Base-by-base conservation (phyloP, 2,797 vertebrate species). In the Coccyzus lansbergi region DNA sequence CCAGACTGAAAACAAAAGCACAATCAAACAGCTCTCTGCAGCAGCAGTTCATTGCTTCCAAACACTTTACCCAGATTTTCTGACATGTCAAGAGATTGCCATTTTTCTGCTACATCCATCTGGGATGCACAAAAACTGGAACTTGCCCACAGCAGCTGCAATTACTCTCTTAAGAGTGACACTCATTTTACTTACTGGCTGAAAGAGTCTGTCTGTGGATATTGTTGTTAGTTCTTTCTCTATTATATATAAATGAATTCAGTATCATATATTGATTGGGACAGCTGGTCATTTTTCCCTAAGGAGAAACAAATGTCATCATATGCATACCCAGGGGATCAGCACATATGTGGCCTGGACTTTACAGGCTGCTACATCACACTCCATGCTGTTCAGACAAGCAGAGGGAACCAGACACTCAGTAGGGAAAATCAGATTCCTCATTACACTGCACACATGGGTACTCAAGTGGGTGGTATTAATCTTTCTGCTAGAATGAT, bases 211-310 rank as follows among this genome's bases (percentile, higher is more conserved):
- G 52, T 62, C 76, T 51, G 34, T 65, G 29, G 36, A 46, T 82
- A 84, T 28, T 51, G 28, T 40, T 71, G 53, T 38, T 84, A 58
- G 55, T 48, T 48, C 25, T 44, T 94, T 84, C 71, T 87, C 60
- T 76, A 79, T 67, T 82, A 83, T 5, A 84, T 25, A 89, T n/a
- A 88, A 78, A 90, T 0, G 0, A 84, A 84, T 70, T 91, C 68
- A 56, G 40, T 28, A 60, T 34, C 44, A 38, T n/a, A 48, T 16
- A 46, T 21, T 31, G 90, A 96, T 29, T 63, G 33, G 70, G 81
- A 92, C 88, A 95, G 92, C 75, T 86, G 88, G 81, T 53, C 86
- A 89, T 79, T 84, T 79, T 88, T 74, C 75, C 84, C 78, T 79
- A 17, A 59, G 74, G 75, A 83, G 48, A 84, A 94, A 83, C 65